Conservation (phyloP, 2,888 invertebrate genomes). For the Coelopa pilipes region DNA sequence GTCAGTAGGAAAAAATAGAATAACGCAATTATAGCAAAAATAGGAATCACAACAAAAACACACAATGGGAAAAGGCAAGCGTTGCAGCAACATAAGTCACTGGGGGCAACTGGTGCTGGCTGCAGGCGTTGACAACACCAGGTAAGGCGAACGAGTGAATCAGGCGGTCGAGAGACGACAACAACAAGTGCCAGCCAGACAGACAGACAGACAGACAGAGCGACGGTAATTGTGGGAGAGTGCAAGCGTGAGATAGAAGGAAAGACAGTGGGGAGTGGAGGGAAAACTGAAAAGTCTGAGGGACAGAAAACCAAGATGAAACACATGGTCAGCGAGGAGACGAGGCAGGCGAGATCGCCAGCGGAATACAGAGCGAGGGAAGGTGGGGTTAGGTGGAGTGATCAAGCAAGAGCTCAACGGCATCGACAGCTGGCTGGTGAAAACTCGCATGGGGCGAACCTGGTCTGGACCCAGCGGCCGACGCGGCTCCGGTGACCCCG, state of each 20-base stretch:
- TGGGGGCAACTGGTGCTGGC: background rate
- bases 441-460: no score
- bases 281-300: background rate
- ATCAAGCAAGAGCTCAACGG: no score
- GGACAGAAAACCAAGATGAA: background rate
- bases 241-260: background rate
- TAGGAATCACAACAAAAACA: no score
- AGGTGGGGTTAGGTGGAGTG: no score
- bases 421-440: no score
- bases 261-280: background rate
- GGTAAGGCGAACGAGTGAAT: background rate
- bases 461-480: no score
- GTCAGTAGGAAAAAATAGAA: background rate
- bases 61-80: no score
- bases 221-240: background rate
- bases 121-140: constrained; percentile 25
- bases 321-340: background rate
- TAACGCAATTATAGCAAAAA: background rate
- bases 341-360: no score
- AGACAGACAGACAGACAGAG: background rate
- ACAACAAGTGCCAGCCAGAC: background rate
- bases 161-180: background rate
- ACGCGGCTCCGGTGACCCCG: no score
- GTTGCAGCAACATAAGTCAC: no score
- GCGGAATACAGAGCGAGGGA: no score